Evolutionary conservation across 2,888 invertebrate species (phyloP).

Genomic region (Drosophila paracracens): DNA sequence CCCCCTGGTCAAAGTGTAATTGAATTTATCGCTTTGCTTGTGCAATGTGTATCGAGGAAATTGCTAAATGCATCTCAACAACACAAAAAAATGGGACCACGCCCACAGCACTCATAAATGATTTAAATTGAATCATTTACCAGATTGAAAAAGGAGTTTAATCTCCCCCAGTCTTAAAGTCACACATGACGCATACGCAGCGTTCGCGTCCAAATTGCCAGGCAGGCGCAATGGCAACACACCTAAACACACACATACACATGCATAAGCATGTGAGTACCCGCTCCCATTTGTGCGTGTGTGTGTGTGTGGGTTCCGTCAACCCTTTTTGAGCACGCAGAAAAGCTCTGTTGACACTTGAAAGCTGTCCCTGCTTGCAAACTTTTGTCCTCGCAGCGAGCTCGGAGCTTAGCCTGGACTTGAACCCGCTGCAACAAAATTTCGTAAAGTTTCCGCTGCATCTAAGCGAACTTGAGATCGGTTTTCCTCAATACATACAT

Average conservation of each 20-base stretch:
- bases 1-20: conserved; percentile 61
- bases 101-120: conserved; percentile 25
- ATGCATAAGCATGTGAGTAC: not conserved
- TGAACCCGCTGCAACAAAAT: conserved; percentile 45
- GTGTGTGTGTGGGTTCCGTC: conserved; percentile 18
- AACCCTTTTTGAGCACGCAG: conserved; percentile 50
- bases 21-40: conserved; percentile 74
- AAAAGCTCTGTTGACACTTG: conserved; percentile 54
- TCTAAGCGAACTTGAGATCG: conserved; percentile 27
- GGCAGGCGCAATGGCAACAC: conserved; percentile 47
- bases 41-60: conserved; percentile 65
- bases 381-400: conserved; percentile 48
- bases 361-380: conserved; percentile 69
- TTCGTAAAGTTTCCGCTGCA: conserved; percentile 49
- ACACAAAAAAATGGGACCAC: conserved; percentile 8
- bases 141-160: conserved; percentile 42
- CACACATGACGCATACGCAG: conserved; percentile 65
- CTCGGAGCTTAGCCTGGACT: conserved; percentile 57
- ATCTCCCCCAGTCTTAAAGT: not conserved
- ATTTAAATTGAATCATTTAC: conserved; percentile 58
- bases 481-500: not conserved
- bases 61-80: conserved; percentile 49
- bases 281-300: not conserved
- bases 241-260: not conserved
- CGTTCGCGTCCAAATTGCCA: conserved; percentile 33